A percentile compares a stretch with the other conserved stretches of the same genome.
phyloP scores from a whole-genome alignment of 1,140 invertebrate genomes.

The Cotesia typhae region DNA sequence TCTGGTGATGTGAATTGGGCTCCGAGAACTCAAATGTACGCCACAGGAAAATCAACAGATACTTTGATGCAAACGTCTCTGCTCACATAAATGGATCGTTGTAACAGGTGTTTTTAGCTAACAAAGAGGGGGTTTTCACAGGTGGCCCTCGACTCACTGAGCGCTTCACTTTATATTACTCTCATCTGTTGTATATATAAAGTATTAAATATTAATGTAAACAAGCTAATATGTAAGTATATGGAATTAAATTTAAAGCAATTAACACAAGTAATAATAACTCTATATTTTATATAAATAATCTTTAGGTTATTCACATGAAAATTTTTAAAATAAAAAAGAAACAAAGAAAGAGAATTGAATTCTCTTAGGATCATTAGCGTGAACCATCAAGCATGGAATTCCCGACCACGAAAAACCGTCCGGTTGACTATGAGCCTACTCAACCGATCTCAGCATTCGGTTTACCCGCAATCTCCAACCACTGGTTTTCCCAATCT shows the following conservation, averaged over 20 bases:
- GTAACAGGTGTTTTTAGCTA: constrained; percentile 29
- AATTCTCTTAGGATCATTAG: constrained; percentile 29
- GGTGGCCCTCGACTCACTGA: constrained; percentile 10
- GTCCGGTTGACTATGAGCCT: not conserved
- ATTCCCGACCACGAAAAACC: constrained; percentile 12
- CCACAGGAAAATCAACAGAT: not conserved
- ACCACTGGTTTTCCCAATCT: not conserved
- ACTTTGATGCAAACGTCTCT: constrained; percentile 17
- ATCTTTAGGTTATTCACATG: too few species aligned
- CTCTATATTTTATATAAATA: too few species aligned
- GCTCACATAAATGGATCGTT: constrained; percentile 16
- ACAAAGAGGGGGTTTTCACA: constrained; percentile 17
- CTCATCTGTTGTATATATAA: constrained; percentile 3
- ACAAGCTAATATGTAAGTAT: not conserved
- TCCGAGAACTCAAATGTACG: not conserved
- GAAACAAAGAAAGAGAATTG: not conserved
- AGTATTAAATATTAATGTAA: not conserved
- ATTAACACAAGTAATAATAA: too few species aligned
- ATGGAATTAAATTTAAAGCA: too few species aligned
- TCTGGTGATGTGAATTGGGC: not conserved
- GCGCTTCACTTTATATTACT: constrained; percentile 3
- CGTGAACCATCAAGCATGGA: constrained; percentile 27
- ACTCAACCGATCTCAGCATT: too few species aligned
- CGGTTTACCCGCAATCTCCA: not conserved
- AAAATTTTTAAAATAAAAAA: not conserved